Percentiles rank a stretch among this genome's conserved stretches.
Evolutionary conservation across 2,797 vertebrate species (phyloP).

Genomic region (Ctenochaetus hawaiiensis): DNA sequence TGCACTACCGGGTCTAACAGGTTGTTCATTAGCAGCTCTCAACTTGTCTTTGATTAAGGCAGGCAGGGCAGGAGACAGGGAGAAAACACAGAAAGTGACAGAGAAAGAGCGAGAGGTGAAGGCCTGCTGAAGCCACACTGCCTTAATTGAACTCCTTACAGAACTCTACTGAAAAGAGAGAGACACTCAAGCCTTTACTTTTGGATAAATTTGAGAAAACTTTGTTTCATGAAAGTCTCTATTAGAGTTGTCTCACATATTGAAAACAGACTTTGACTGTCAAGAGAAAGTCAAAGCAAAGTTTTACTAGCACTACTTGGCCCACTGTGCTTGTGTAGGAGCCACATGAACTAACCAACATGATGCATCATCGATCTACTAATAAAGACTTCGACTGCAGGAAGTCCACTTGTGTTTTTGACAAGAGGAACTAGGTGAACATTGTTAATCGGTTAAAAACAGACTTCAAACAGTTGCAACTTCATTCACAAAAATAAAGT

Average conservation of each 20-base stretch:
- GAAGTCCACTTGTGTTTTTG: background rate
- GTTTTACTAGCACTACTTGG: background rate
- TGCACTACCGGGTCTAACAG: conserved; percentile 11
- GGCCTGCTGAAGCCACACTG: conserved; percentile 11
- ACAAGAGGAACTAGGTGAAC: background rate
- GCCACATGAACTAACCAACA: background rate
- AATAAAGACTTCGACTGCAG: background rate
- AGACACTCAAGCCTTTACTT: background rate
- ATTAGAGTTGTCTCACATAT: background rate
- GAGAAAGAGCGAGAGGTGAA: conserved; percentile 28
- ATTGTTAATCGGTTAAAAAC: background rate
- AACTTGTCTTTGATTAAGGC: conserved; percentile 35
- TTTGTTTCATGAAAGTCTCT: background rate
- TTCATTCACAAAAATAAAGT: background rate
- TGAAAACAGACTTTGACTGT: conserved; percentile 1
- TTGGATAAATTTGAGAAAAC: background rate
- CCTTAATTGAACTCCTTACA: background rate
- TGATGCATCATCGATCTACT: background rate
- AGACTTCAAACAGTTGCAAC: background rate
- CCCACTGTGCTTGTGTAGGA: too few relatives aligned
- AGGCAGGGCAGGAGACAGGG: background rate
- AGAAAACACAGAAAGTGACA: conserved; percentile 24
- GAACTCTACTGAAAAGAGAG: background rate
- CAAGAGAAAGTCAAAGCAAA: background rate
- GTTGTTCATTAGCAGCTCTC: conserved; percentile 29